These are phyloP conservation scores for Oegoconia quadripuncta DNA, from an alignment of 2,888 invertebrate species.

Conservation along the genomic window DNA sequence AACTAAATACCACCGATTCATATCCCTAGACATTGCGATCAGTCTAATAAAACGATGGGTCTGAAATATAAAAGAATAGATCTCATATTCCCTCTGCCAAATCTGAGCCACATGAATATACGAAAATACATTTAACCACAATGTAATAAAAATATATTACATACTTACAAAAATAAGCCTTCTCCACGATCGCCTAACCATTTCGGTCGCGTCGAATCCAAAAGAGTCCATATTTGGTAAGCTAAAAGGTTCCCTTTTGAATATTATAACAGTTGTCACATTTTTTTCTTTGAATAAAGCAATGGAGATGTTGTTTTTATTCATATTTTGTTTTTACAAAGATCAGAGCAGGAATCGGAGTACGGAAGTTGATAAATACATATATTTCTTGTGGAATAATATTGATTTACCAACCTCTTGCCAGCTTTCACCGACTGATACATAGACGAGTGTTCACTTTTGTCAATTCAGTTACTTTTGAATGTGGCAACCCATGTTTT, in stretches of 20 bases:
- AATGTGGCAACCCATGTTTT: no score
- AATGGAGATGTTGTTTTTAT: constrained; percentile 10
- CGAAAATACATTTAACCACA: background rate
- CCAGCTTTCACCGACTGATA: no score
- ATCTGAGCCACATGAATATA: background rate
- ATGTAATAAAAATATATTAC: background rate
- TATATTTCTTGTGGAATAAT: no score
- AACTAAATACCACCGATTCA: no score
- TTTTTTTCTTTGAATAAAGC: constrained; percentile 11
- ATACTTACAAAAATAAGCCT: background rate
- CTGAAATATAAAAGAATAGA: no score
- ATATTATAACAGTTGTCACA: constrained; percentile 8
- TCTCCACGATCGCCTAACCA: background rate
- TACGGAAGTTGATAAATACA: no score
- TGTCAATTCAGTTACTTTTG: no score
- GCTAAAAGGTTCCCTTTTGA: constrained; percentile 13
- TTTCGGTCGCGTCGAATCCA: background rate
- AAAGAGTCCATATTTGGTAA: constrained; percentile 5
- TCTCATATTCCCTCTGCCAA: background rate
- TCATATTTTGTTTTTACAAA: constrained; percentile 6
- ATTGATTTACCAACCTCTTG: no score
- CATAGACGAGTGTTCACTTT: no score
- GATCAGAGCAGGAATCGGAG: no score
- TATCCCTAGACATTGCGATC: no score
- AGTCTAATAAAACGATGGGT: no score